A percentile compares a stretch with the other conserved stretches of the same genome.
These are phyloP conservation scores for Unio pictorum DNA, from an alignment of 2,888 invertebrate genomes.

Conservation along the genomic window DNA sequence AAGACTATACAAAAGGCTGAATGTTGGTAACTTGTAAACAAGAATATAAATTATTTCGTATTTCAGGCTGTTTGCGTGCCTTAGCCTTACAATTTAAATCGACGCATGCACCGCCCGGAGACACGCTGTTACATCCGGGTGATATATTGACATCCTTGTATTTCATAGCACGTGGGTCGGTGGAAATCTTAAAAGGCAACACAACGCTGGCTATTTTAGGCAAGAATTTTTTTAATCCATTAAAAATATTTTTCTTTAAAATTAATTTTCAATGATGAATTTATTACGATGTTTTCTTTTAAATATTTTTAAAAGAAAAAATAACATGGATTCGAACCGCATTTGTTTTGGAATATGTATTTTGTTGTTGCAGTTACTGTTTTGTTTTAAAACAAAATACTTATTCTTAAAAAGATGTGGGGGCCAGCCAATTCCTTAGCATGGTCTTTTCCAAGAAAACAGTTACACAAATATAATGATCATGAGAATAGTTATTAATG, in stretches of 20 bases:
- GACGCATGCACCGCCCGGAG: slow-evolving; percentile 71
- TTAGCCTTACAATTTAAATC: slow-evolving; percentile 70
- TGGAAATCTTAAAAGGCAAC: slow-evolving; percentile 70
- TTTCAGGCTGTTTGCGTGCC: slow-evolving; percentile 68
- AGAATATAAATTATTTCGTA: not conserved
- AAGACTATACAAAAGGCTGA: not conserved
- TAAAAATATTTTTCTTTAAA: not conserved
- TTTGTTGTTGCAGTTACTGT: too few relatives aligned
- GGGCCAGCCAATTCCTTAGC: too few relatives aligned
- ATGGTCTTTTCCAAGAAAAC: too few relatives aligned
- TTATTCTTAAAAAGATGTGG: too few relatives aligned
- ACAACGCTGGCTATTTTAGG: slow-evolving; percentile 71
- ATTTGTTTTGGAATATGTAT: too few relatives aligned
- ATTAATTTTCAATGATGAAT: not conserved
- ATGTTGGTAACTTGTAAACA: not conserved
- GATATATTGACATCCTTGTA: slow-evolving; percentile 70
- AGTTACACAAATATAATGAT: too few relatives aligned
- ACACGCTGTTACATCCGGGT: slow-evolving; percentile 71
- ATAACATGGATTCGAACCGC: not conserved
- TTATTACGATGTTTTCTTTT: not conserved
- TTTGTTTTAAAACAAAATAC: too few relatives aligned
- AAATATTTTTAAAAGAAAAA: not conserved
- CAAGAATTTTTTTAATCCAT: slow-evolving; percentile 24
- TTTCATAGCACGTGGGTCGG: slow-evolving; percentile 70
- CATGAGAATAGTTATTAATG: too few relatives aligned